phyloP scores from a whole-genome alignment of 2,797 vertebrate species.

The Bovichtus variegatus region DNA sequence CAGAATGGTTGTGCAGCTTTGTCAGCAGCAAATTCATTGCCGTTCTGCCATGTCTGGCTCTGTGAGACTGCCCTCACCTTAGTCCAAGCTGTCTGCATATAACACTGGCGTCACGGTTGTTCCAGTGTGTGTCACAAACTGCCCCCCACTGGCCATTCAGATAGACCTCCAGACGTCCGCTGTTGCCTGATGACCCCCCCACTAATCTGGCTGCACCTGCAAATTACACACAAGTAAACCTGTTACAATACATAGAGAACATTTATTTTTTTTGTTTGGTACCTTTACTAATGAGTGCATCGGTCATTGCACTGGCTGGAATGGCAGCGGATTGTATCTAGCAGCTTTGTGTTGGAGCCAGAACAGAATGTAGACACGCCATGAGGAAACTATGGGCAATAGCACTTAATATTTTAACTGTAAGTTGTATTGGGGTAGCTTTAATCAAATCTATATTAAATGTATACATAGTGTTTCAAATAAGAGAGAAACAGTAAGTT shows the following conservation, averaged over 20 bases:
- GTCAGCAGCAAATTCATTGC: not conserved
- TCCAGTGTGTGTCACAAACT: slow-evolving; percentile 89
- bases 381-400: too few species aligned
- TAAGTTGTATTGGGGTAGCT: too few species aligned
- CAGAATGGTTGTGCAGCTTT: not conserved
- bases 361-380: too few species aligned
- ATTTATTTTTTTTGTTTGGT: not conserved
- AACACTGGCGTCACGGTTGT: slow-evolving; percentile 89
- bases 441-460: too few species aligned
- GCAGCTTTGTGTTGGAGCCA: too few species aligned
- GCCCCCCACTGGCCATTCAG: slow-evolving; percentile 87
- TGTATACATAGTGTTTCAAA: too few species aligned
- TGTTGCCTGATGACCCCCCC: slow-evolving; percentile 73
- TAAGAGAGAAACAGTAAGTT: too few species aligned
- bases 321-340: too few species aligned
- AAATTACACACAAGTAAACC: not conserved
- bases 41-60: not conserved
- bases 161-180: slow-evolving; percentile 86
- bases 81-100: slow-evolving; percentile 90
- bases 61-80: slow-evolving; percentile 75
- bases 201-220: slow-evolving; percentile 85
- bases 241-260: not conserved
- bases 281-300: not conserved
- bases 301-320: not conserved
- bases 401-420: too few species aligned